Conservation (phyloP, 2,888 invertebrate genomes). For the Lordiphosa fenestrarum region DNA sequence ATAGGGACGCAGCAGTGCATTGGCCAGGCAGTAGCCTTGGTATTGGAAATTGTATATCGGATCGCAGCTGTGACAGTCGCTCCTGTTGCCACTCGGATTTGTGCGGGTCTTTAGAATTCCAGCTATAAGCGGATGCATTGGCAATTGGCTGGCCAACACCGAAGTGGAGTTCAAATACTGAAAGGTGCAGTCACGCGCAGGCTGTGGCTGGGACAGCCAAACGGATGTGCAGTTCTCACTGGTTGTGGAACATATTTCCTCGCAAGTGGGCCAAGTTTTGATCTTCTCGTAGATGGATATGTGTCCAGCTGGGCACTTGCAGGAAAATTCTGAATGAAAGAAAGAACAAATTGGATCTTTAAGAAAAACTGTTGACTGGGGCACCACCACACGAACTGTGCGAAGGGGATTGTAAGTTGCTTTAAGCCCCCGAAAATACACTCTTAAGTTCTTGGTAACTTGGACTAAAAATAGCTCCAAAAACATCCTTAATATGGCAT, state of each 20-base stretch:
- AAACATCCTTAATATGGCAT: no score
- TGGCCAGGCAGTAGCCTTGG: conserved; percentile 76
- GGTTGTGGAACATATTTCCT: conserved; percentile 50
- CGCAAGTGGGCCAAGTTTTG: conserved; percentile 70
- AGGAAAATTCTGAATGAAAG: conserved; percentile 79
- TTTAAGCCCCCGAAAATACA: no score
- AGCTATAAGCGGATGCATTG: conserved; percentile 31
- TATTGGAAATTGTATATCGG: conserved; percentile 73
- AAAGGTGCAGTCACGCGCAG: conserved; percentile 49
- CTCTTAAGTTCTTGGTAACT: no score
- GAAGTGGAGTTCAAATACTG: conserved; percentile 66
- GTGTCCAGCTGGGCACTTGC: conserved; percentile 79
- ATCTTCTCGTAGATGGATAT: conserved; percentile 66
- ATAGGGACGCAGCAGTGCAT: conserved; percentile 71
- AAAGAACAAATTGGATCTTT: no score
- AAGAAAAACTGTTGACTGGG: no score
- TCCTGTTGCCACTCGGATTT: conserved; percentile 32
- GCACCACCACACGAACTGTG: no score
- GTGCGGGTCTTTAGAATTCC: conserved; percentile 43
- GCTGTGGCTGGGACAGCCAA: conserved; percentile 16
- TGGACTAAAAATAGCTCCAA: no score
- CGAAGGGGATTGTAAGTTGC: no score
- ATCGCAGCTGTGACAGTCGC: conserved; percentile 71
- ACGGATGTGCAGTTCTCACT: conserved; percentile 30
- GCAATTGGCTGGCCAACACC: conserved; percentile 19